phyloP scores from a whole-genome alignment of 2,797 vertebrate species.

The Paguma larvata region DNA sequence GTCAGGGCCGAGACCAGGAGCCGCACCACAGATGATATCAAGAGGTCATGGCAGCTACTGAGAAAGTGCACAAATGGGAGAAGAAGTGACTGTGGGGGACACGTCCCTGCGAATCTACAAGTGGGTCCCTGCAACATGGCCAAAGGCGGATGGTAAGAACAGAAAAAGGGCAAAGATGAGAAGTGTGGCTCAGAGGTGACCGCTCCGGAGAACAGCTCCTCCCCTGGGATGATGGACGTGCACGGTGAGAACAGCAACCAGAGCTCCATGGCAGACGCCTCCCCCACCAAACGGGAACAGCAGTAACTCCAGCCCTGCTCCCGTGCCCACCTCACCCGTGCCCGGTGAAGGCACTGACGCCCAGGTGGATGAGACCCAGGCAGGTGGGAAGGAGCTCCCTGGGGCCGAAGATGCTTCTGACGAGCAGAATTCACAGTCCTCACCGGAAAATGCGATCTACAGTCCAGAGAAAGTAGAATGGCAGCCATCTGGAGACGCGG shows the following conservation, averaged over 20 bases:
- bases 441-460: too few relatives aligned
- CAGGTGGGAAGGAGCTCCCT: conserved; percentile 91
- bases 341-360: conserved; percentile 86
- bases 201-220: conserved; percentile 99
- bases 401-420: conserved; percentile 88
- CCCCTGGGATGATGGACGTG: conserved; percentile 99
- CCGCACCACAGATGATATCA: too few relatives aligned
- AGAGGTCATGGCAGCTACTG: too few relatives aligned
- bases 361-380: conserved; percentile 93
- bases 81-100: too few relatives aligned
- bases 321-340: conserved; percentile 90
- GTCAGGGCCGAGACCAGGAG: too few relatives aligned
- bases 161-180: conserved; percentile 99
- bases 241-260: conserved; percentile 99
- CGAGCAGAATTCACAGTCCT: too few relatives aligned
- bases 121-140: too few relatives aligned
- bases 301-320: conserved; percentile 97
- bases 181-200: conserved; percentile 98
- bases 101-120: too few relatives aligned
- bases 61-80: too few relatives aligned
- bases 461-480: too few relatives aligned
- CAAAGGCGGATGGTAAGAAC: conserved; percentile 88
- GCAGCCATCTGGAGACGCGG: too few relatives aligned
- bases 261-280: conserved; percentile 99
- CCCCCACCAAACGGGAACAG: conserved; percentile 98